Evolutionary conservation across 2,797 vertebrate species (phyloP), one percentile per base, ranked within the genome.

Genomic region (Alfaro cultratus): DNA sequence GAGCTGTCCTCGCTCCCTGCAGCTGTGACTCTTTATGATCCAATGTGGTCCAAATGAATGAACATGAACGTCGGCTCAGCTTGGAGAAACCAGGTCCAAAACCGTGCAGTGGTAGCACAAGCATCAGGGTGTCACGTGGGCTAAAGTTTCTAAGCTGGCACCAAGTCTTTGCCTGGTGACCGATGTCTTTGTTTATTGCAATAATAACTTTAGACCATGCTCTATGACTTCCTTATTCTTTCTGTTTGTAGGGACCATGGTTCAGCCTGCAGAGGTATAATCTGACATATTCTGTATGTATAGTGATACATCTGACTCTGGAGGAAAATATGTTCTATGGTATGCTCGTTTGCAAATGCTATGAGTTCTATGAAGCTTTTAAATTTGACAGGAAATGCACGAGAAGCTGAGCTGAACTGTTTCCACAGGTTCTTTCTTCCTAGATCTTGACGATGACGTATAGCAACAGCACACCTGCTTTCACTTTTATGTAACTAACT

Each of bases 11-110:
- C 10, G 0, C 67, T 87, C 79, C 80, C 84, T 80, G 88, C 81
- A 88, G 87, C 83, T 75, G 67, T 60, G 16, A 3, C 18, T 79
- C 88, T 85, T 84, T 79, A 73, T 86, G 31, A 80, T 51, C 74
- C 16, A 53, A 81, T 78, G 78, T 6, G 2, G 15, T 82, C 31
- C 81, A 77, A 83, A 34, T 81, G 85, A 86, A 43, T 80, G 85
- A 88, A 77, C 84, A 74, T 1, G 57, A 76, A 80, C 73, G 76
- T 31, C 1, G 70, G 36, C 3, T 64, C 16, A 39, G 13, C 21
- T 76, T 18, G 57, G 51, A 64, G 12, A 29, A 26, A n/a, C 51
- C 29, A 13, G 18, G 55, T 39, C 55, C n/a, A 0, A 41, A 46
- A 74, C 73, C 64, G 2, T 12, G 34, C 13, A 11, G 18, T 23